phyloP scores from a whole-genome alignment of 2,113 vertebrate genomes.

The Lethenteron reissneri region DNA sequence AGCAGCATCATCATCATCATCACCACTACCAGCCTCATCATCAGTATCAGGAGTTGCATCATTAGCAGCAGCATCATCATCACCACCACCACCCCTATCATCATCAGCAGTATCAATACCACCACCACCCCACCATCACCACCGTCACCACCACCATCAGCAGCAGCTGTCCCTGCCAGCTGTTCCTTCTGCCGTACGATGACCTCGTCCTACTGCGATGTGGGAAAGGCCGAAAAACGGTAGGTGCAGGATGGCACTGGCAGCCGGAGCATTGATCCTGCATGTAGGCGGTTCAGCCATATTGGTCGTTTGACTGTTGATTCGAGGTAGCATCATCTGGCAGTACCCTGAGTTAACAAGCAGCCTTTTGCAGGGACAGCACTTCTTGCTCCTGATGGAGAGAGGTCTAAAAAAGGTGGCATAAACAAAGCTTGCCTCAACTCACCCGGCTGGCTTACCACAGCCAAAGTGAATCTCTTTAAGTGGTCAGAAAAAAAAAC shows the following conservation, averaged over 20 bases:
- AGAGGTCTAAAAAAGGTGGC: background rate
- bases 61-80: too few relatives aligned
- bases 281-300: background rate
- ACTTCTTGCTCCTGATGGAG: slow-evolving; percentile 1
- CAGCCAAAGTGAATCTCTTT: background rate
- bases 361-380: background rate
- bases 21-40: too few relatives aligned
- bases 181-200: too few relatives aligned
- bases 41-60: too few relatives aligned
- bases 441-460: background rate
- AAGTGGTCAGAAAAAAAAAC: background rate
- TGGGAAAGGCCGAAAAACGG: background rate
- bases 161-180: too few relatives aligned
- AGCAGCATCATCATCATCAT: too few relatives aligned
- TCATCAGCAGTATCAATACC: too few relatives aligned
- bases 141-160: too few relatives aligned
- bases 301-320: background rate
- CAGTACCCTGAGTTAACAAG: background rate
- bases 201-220: background rate
- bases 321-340: background rate
- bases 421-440: background rate
- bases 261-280: background rate
- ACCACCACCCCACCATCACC: too few relatives aligned
- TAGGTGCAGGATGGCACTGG: slow-evolving; percentile 4
- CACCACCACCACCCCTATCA: too few relatives aligned